Evolutionary conservation across 2,888 invertebrate species (phyloP).

Genomic region (Drosophila birchii): DNA sequence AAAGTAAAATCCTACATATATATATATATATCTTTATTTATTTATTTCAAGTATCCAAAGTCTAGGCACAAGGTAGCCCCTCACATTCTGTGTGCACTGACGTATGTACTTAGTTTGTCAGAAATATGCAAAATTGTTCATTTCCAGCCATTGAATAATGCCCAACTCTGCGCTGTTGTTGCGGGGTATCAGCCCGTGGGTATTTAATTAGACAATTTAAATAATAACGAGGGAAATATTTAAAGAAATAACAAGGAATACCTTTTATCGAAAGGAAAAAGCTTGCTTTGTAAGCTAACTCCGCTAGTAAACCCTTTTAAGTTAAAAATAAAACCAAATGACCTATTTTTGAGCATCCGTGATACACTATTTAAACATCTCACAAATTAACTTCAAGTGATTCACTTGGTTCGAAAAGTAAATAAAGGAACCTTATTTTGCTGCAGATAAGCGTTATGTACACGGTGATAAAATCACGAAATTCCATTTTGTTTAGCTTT

Average conservation of each 20-base stretch:
- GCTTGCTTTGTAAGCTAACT: not conserved
- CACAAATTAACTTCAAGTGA: constrained; percentile 4
- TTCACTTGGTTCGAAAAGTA: constrained; percentile 16
- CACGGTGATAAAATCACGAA: not conserved
- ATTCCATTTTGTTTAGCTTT: not conserved
- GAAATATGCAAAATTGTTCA: not conserved
- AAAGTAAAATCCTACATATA: not conserved
- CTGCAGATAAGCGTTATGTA: not conserved
- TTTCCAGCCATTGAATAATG: not conserved
- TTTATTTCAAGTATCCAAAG: constrained; percentile 25
- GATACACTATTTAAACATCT: constrained; percentile 3
- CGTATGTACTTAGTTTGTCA: constrained; percentile 11
- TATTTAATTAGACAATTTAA: not conserved
- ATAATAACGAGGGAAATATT: not conserved
- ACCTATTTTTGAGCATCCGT: constrained; percentile 15
- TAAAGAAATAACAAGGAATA: not conserved
- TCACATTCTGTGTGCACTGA: not conserved
- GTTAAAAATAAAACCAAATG: not conserved
- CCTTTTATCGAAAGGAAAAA: not conserved
- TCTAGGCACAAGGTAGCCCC: constrained; percentile 1
- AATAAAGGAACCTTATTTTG: constrained; percentile 9
- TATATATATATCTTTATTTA: constrained; percentile 8
- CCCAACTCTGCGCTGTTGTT: not conserved
- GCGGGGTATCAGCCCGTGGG: constrained; percentile 2
- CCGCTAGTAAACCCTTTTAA: not conserved